A percentile compares a stretch with the other conserved stretches of the same genome.
phyloP scores from a whole-genome alignment of 2,888 invertebrate genomes.

The Eudasyphora cyanicolor region DNA sequence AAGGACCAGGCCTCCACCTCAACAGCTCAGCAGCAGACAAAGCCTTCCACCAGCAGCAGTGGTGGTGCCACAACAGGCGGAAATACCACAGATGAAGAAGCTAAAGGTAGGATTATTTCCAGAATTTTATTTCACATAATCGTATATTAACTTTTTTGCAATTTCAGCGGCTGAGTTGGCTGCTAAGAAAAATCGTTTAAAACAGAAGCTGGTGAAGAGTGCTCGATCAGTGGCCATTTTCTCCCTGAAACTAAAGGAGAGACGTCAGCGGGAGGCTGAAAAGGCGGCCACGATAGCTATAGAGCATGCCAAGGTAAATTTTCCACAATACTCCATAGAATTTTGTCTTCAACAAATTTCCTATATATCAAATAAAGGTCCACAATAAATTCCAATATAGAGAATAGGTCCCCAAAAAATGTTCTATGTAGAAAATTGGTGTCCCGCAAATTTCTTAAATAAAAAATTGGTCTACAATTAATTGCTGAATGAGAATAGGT shows the following conservation, averaged over 20 bases:
- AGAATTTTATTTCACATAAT: background rate
- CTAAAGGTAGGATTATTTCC: slow-evolving; percentile 81
- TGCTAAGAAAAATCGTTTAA: slow-evolving; percentile 85
- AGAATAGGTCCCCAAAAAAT: background rate
- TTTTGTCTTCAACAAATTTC: background rate
- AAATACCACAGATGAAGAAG: slow-evolving; percentile 81
- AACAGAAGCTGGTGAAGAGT: slow-evolving; percentile 89
- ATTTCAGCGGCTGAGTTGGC: slow-evolving; percentile 82
- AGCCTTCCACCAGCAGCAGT: slow-evolving; percentile 36
- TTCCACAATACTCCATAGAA: too few relatives aligned
- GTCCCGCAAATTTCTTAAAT: background rate
- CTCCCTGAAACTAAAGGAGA: slow-evolving; percentile 88
- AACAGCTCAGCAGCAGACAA: slow-evolving; percentile 13
- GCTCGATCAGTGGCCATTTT: slow-evolving; percentile 93
- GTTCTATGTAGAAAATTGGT: background rate
- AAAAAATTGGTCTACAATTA: background rate
- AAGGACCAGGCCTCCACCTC: slow-evolving; percentile 57
- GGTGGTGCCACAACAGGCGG: slow-evolving; percentile 55
- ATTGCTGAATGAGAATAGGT: too few relatives aligned
- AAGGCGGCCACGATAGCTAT: slow-evolving; percentile 84
- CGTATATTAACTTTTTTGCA: slow-evolving; percentile 28
- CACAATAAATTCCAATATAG: background rate
- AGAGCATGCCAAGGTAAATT: slow-evolving; percentile 80
- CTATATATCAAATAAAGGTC: too few relatives aligned
- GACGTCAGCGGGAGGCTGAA: slow-evolving; percentile 89